Evolutionary conservation across 2,888 invertebrate species (phyloP).

Genomic region (Cephus nigrinus): DNA sequence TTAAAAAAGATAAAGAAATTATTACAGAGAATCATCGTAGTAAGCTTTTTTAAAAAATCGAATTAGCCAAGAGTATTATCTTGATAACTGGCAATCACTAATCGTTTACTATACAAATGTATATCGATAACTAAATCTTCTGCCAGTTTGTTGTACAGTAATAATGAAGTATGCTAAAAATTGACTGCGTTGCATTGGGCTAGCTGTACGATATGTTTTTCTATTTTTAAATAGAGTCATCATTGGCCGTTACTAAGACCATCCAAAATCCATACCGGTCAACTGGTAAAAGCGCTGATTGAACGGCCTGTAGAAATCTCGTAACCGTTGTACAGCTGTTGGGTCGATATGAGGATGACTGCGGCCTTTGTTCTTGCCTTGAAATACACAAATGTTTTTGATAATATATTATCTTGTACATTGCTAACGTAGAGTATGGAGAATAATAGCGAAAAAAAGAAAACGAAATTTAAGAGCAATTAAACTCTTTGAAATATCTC

Average conservation of each 20-base stretch:
- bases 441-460: background rate
- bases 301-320: slow-evolving; percentile 86
- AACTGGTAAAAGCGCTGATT: slow-evolving; percentile 88
- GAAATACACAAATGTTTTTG: slow-evolving; percentile 6
- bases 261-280: slow-evolving; percentile 87
- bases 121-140: background rate
- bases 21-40: background rate
- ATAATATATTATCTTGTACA: background rate
- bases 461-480: background rate
- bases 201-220: slow-evolving; percentile 44
- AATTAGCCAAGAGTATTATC: background rate
- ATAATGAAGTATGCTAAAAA: slow-evolving; percentile 20
- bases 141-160: background rate
- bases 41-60: background rate
- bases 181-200: slow-evolving; percentile 38
- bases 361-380: slow-evolving; percentile 85
- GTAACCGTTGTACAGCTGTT: slow-evolving; percentile 76
- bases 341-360: slow-evolving; percentile 87
- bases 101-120: background rate
- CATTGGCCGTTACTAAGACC: slow-evolving; percentile 69
- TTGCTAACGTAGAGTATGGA: background rate
- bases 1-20: background rate
- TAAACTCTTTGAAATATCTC: background rate
- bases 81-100: background rate
- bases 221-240: slow-evolving; percentile 13